Conservation (phyloP, 2,888 invertebrate species). For the Andrena bucephala region DNA sequence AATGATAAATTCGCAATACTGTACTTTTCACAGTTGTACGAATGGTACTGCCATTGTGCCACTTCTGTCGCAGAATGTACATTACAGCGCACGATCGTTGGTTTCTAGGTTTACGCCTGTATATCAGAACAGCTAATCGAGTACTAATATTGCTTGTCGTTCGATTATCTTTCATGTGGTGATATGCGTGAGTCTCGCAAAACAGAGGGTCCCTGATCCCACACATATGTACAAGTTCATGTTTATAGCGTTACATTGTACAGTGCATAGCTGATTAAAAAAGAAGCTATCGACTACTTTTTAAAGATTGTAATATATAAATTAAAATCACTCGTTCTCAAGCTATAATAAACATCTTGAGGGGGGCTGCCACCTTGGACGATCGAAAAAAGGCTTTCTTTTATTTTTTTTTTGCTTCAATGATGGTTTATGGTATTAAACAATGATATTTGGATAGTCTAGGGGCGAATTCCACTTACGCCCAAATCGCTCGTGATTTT, state of each 20-base stretch:
- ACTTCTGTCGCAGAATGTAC: constrained; percentile 28
- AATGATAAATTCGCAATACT: constrained; percentile 17
- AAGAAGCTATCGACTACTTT: constrained; percentile 53
- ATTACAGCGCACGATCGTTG: constrained; percentile 27
- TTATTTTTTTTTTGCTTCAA: too few relatives aligned
- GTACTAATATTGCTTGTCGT: constrained; percentile 29
- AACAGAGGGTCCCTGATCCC: too few relatives aligned
- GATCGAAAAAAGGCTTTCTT: too few relatives aligned
- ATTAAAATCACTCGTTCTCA: constrained; percentile 25
- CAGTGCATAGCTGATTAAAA: constrained; percentile 35
- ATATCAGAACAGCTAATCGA: constrained; percentile 26
- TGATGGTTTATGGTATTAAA: too few relatives aligned
- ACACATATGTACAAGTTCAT: constrained; percentile 57
- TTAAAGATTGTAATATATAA: constrained; percentile 57
- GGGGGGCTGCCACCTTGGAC: neutral
- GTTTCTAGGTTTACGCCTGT: constrained; percentile 18
- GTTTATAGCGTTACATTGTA: constrained; percentile 53
- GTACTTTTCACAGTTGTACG: constrained; percentile 13
- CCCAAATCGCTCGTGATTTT: too few relatives aligned
- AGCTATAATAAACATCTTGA: constrained; percentile 37
- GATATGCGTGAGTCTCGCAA: neutral
- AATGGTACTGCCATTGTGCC: constrained; percentile 5
- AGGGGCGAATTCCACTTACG: too few relatives aligned
- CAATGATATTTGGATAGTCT: too few relatives aligned
- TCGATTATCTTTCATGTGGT: constrained; percentile 22